phyloP scores from a whole-genome alignment of 2,888 invertebrate genomes.

The Congeria kusceri region DNA sequence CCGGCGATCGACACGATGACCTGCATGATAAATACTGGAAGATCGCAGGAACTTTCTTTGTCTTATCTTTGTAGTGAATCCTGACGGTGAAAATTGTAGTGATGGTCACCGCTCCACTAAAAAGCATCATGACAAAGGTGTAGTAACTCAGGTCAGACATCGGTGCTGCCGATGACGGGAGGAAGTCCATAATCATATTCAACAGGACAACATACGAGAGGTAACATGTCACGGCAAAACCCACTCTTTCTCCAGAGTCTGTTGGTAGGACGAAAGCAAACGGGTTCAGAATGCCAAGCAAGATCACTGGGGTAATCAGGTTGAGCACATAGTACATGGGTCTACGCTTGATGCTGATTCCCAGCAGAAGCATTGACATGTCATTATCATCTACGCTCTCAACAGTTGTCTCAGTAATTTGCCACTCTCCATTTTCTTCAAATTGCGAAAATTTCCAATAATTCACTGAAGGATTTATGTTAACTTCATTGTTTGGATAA shows the following conservation, averaged over 20 bases:
- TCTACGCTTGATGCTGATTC: slow-evolving; percentile 18
- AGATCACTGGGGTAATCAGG: slow-evolving; percentile 33
- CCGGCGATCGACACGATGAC: no score
- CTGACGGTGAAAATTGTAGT: slow-evolving; percentile 42
- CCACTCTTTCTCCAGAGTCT: slow-evolving; percentile 54
- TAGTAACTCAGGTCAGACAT: slow-evolving; percentile 58
- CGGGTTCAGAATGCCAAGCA: slow-evolving; percentile 31
- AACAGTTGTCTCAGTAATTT: slow-evolving; percentile 14
- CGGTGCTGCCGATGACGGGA: slow-evolving; percentile 47
- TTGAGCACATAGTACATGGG: slow-evolving; percentile 42
- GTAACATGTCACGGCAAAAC: slow-evolving; percentile 56
- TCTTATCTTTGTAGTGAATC: slow-evolving; percentile 43
- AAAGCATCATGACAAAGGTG: slow-evolving; percentile 60
- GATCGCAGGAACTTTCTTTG: slow-evolving; percentile 17
- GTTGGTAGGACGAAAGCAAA: slow-evolving; percentile 45
- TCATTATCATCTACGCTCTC: neutral
- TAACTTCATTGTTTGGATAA: slow-evolving; percentile 24
- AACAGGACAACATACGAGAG: slow-evolving; percentile 54
- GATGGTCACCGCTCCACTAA: slow-evolving; percentile 42
- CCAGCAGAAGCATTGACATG: slow-evolving; percentile 32
- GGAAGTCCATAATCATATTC: slow-evolving; percentile 43
- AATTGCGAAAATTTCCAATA: slow-evolving; percentile 16
- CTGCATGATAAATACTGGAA: no score
- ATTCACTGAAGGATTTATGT: neutral
- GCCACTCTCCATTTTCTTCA: slow-evolving; percentile 47